Conservation (phyloP, 2,888 invertebrate species). For the Ormyrus rosae region DNA sequence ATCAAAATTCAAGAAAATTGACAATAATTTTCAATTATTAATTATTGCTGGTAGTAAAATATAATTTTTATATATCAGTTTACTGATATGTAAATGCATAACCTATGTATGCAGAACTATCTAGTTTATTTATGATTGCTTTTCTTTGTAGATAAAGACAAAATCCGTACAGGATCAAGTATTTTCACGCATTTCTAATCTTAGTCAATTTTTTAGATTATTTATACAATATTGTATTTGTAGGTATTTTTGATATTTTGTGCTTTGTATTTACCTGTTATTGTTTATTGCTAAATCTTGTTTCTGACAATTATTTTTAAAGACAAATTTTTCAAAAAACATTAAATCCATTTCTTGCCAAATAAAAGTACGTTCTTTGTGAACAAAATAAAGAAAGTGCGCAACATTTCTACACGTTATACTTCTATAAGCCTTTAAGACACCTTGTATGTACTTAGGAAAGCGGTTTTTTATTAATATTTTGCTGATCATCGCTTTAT, state of each 20-base stretch:
- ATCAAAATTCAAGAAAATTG: conserved; percentile 12
- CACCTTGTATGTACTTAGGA: conserved; percentile 50
- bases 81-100: conserved; percentile 37
- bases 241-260: conserved; percentile 1
- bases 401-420: conserved; percentile 48
- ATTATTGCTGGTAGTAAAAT: conserved; percentile 19
- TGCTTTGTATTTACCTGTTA: too few species aligned
- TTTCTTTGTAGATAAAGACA: background rate
- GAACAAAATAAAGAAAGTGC: conserved; percentile 44
- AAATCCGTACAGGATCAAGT: background rate
- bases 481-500: conserved; percentile 42
- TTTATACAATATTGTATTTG: background rate
- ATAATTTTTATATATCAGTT: conserved; percentile 15
- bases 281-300: too few species aligned
- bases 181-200: too few species aligned
- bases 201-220: too few species aligned
- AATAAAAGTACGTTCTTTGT: conserved; percentile 34
- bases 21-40: background rate
- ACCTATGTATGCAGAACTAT: background rate
- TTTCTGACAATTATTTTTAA: too few species aligned
- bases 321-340: too few species aligned
- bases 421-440: conserved; percentile 51
- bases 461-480: conserved; percentile 43
- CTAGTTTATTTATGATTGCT: conserved; percentile 1
- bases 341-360: conserved; percentile 27